Conservation (phyloP, 2,113 vertebrate genomes). For the Rostratula benghalensis region DNA sequence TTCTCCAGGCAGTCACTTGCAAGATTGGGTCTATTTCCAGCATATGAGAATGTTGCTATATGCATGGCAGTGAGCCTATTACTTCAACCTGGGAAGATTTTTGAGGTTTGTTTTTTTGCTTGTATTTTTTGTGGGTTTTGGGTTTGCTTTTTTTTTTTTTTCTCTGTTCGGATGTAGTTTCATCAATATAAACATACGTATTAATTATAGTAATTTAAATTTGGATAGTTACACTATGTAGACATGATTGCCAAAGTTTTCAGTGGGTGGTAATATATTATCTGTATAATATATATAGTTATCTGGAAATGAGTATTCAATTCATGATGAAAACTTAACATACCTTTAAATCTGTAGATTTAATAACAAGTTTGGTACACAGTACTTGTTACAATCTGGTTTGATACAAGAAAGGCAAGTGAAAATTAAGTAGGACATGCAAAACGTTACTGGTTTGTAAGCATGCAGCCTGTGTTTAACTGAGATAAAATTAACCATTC, state of each 20-base stretch:
- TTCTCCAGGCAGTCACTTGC: neutral
- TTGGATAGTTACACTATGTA: neutral
- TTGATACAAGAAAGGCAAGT: neutral
- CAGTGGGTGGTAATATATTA: neutral
- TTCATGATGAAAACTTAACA: neutral
- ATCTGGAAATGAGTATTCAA: neutral
- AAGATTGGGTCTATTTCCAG: neutral
- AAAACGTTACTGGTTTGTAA: neutral
- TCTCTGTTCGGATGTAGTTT: neutral
- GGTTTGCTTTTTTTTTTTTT: too few species aligned
- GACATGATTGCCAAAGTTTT: neutral
- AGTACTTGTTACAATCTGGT: neutral
- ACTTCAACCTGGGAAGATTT: neutral
- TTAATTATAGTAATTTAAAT: conserved; percentile 1
- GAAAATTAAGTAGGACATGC: neutral
- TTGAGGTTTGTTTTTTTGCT: too few species aligned
- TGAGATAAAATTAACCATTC: neutral
- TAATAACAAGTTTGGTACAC: neutral
- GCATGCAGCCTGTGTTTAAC: neutral
- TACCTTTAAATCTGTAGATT: neutral
- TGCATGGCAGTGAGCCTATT: neutral
- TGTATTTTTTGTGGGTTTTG: too few species aligned
- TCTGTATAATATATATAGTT: neutral
- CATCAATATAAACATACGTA: neutral
- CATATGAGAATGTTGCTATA: neutral